Evolutionary conservation across 2,113 vertebrate species (phyloP), one percentile per base, ranked within the genome.

Genomic region (Nymphicus hollandicus): DNA sequence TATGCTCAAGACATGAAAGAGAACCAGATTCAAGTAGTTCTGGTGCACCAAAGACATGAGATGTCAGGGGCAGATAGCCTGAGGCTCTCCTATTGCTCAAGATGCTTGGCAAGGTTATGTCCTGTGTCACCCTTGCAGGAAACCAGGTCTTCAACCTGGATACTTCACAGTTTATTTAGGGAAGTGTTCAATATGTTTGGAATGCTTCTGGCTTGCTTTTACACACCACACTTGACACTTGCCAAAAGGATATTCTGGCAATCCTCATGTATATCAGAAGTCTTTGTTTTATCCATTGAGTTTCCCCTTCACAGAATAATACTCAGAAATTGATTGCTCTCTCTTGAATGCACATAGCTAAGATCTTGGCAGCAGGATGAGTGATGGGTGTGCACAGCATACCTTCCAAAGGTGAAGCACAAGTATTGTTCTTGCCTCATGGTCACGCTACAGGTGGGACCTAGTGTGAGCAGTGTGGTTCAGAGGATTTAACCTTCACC

Each of bases 161-260:
- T 90, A 78, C 69, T 52, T 80, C 56, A 7, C 52, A 53, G 50
- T 60, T 91, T 85, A 68, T 86, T 88, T 76, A 82, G 35, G 46
- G 69, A 91, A 94, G 44, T 2, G 12, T 31, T 77, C 60, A 72
- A 58, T 53, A 86, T 19, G 66, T 53, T 70, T 83, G 76, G 81
- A 95, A 95, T 79, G 66, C 29, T 81, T 55, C 47, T 56, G 82
- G 60, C 85, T 89, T 82, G 43, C 71, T 91, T 93, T 94, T 85
- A 90, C 93, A 92, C 73, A 70, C 24, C 66, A 55, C 14, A 77
- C 33, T 77, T 47, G 47, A 81, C 88, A 88, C 12, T 61, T 64
- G 69, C 29, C 60, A 53, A 29, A 77, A 91, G 14, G 73, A 89
- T 69, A 93, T 37, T 29, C 56, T 35, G 43, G 44, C 28, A 81